Evolutionary conservation across 2,113 vertebrate genomes (phyloP).

Genomic region (Rhodinocichla rosea): DNA sequence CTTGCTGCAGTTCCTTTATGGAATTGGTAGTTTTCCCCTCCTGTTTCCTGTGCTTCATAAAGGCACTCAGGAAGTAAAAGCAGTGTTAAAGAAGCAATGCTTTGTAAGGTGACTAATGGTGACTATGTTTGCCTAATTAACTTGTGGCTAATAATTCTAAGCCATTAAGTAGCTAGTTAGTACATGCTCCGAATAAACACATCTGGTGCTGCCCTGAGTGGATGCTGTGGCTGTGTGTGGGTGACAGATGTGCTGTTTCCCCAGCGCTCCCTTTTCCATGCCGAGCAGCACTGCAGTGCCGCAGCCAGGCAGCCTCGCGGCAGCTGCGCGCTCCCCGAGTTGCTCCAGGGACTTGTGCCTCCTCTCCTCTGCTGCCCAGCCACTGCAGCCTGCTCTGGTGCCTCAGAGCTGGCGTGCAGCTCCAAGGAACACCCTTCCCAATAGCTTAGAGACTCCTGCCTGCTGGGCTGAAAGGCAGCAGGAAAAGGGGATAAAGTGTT

Average conservation of each 20-base stretch:
- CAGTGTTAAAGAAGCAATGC: slow-evolving; percentile 3
- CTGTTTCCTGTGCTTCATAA: background rate
- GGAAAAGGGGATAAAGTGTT: background rate
- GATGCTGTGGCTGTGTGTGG: slow-evolving; percentile 64
- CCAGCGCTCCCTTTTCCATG: slow-evolving; percentile 81
- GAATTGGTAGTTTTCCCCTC: background rate
- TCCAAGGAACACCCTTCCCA: background rate
- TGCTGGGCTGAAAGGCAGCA: slow-evolving; percentile 12
- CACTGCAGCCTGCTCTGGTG: background rate
- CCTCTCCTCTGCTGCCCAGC: slow-evolving; percentile 41
- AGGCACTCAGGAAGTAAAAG: slow-evolving; percentile 9
- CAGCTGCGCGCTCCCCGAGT: slow-evolving; percentile 72
- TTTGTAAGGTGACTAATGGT: slow-evolving; percentile 68
- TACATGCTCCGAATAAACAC: slow-evolving; percentile 83
- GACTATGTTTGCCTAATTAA: slow-evolving; percentile 85
- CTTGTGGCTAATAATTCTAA: slow-evolving; percentile 82
- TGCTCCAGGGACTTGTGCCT: background rate
- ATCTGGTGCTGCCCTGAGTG: slow-evolving; percentile 80
- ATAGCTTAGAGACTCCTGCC: background rate
- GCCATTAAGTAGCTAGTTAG: slow-evolving; percentile 91
- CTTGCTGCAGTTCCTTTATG: background rate
- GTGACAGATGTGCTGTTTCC: slow-evolving; percentile 88
- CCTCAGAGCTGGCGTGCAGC: background rate
- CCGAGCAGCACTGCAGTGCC: slow-evolving; percentile 74
- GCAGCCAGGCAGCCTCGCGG: slow-evolving; percentile 60